These are phyloP conservation scores for Pteruthius melanotis DNA, from an alignment of 2,113 vertebrate genomes.

Conservation along the genomic window DNA sequence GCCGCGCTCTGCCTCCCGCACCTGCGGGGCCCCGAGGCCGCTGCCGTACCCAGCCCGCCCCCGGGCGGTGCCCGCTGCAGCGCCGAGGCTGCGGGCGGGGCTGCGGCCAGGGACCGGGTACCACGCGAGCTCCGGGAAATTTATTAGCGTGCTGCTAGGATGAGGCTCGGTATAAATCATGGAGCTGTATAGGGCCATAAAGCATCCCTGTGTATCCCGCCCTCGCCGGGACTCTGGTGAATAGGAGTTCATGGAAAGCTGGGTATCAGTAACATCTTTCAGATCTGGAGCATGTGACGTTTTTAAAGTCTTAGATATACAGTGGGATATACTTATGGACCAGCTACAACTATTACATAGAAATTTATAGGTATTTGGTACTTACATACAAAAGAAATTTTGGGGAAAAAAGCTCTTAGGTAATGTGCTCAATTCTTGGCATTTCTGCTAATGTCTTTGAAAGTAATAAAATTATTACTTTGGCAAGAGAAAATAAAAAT, in stretches of 20 bases:
- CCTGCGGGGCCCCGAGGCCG: no score
- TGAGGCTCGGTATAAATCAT: slow-evolving; percentile 64
- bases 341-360: not conserved
- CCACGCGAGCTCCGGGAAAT: slow-evolving; percentile 50
- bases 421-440: not conserved
- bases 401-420: not conserved
- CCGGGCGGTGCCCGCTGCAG: not conserved
- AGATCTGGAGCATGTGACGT: not conserved
- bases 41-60: not conserved
- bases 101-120: not conserved
- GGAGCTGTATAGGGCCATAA: slow-evolving; percentile 50
- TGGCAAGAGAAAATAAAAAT: not conserved
- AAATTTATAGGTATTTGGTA: not conserved
- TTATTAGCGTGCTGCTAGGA: slow-evolving; percentile 61
- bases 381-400: not conserved
- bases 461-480: not conserved
- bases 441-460: not conserved
- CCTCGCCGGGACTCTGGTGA: slow-evolving; percentile 6
- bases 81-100: no score
- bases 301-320: slow-evolving; percentile 27
- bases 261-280: slow-evolving; percentile 40
- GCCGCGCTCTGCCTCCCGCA: no score
- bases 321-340: not conserved
- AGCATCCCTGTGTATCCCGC: slow-evolving; percentile 36
- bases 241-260: slow-evolving; percentile 46